Base-by-base conservation (phyloP, 2,113 vertebrate species). In the Psilopogon haemacephalus region DNA sequence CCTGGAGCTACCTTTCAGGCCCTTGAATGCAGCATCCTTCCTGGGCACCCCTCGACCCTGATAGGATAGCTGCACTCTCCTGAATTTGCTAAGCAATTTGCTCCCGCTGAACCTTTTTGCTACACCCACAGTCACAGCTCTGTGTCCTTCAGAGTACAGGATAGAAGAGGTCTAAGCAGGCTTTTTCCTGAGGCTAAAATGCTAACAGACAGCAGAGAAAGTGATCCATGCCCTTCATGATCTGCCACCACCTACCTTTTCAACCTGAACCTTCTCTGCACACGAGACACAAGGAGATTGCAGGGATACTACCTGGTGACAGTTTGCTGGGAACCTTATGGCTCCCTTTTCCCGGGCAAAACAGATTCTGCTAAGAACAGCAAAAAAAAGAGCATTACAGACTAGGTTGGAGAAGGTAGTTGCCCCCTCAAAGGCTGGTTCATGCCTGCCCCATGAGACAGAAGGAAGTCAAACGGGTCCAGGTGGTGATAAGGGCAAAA, bases 321-420 rank as follows among this genome's bases (percentile, higher is more conserved):
- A 20, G 12, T 5, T 82, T 74, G 37, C 27, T 0, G 0, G 20
- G 12, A 65, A 65, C 14, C 5, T 68, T 44, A 14, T 6, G 30
- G 33, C 13, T 67, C 46, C 48, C 21, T 8, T 52, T 35, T 28
- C 40, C 27, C 23, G 62, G 28, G 18, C n/a, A 72, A 84, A 78
- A 37, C 5, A 38, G 52, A 46, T 27, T 24, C 18, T 73, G 20
- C 52, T 14, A 30, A 82, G 6, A 65, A 7, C 12, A 26, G 9
- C 6, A 35, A 6, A 67, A 56, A 42, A 16, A 3, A 54, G 32
- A 37, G 7, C 27, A 12, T 27, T 54, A 37, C 15, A 64, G 58
- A 79, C 37, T 30, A 60, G 12, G 18, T 42, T 88, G 38, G 71
- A 70, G 86, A n/a, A 13, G 4, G 4, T 5, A 8, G 27, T 11